Base-by-base conservation (phyloP, 2,797 vertebrate genomes). In the Vireo griseus region DNA sequence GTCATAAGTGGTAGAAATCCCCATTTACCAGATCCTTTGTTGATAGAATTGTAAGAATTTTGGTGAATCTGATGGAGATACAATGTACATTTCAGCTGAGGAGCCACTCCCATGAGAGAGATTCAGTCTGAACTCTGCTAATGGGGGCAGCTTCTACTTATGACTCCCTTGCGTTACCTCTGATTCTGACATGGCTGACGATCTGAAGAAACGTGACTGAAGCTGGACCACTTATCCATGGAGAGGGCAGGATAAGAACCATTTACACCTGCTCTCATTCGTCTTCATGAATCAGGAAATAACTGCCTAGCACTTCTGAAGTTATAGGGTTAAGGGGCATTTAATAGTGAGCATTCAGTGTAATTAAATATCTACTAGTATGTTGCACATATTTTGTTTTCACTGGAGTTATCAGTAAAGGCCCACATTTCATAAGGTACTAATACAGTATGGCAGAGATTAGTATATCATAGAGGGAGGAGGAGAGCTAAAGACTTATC, bases 381-480 rank as follows among this genome's bases (percentile, higher is more conserved):
- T 59, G 22, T 48, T 78, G 44, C 25, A 63, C 5, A 29, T 81
- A 72, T 57, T 80, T 84, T 86, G 66, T 79, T 94, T 81, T 80
- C 45, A 31, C 35, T 67, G 62, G 40, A 63, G 37, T 78, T 90
- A 69, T 79, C 73, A 63, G 66, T 75, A 86, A 94, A 89, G 47
- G 37, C 33, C 61, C 57, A 75, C 29, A 5, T 67, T 92, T 81
- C 37, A 61, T 90, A 79, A 78, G 28, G 81, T 89, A 88, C 57
- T 84, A 91, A 51, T 31, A 37, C 21, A 69, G 31, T 55, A 81
- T 47, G 58, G 86, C 93, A 92, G 73, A 88, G 21, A 81, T 88
- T 59, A 84, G 86, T 96, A 83, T 86, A 95, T 76, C 68, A 79
- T 37, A 67, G 90, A 92, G 69, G 75, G 84, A 96, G 80, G 69